Evolutionary conservation across 2,113 vertebrate genomes (phyloP), one percentile per base, ranked within the genome.

Genomic region (Pygoscelis adeliae): DNA sequence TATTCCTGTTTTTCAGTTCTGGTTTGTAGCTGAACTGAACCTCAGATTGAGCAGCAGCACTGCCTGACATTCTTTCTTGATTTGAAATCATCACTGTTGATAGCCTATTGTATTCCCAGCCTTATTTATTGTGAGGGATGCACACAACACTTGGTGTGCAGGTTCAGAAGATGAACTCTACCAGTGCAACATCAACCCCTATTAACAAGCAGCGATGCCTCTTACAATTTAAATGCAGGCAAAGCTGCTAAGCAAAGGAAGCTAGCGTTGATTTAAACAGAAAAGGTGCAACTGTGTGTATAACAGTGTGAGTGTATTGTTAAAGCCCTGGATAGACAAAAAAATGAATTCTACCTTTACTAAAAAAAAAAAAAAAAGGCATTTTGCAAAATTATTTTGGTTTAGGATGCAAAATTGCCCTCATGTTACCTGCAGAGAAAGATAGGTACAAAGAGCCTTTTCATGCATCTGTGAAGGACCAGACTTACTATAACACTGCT

Each of bases 161-260:
- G 67, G 76, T 87, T 87, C 73, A 73, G 82, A 79, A 72, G 83
- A 90, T 83, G 46, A 91, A 82, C 81, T 76, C 56, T 88, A 56
- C 44, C 71, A 83, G 61, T 66, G 81, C 82, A 91, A 46, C 83
- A 90, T 83, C 93, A 94, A 67, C 63, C 44, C 36, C 79, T 70
- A 13, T 90, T 93, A 93, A 90, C 5, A 42, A 50, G 36, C 22
- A 93, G 50, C 10, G 18, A 61, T 69, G 46, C 29, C 53, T 78
- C 27, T 80, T 71, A 46, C 38, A 70, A 20, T 86, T 74, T 66
- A 95, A 93, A 90, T 13, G 13, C 74, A 83, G 76, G 36, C 4
- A 10, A 87, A 89, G 38, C 56, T 88, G 61, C 67, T 90, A 92
- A 88, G 89, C 20, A n/a, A 80, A 94, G 88, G 40, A 92, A 92